A percentile compares a stretch with the other conserved stretches of the same genome.
Evolutionary conservation across 2,113 vertebrate species (phyloP).

Genomic region (Cnemophilus loriae): DNA sequence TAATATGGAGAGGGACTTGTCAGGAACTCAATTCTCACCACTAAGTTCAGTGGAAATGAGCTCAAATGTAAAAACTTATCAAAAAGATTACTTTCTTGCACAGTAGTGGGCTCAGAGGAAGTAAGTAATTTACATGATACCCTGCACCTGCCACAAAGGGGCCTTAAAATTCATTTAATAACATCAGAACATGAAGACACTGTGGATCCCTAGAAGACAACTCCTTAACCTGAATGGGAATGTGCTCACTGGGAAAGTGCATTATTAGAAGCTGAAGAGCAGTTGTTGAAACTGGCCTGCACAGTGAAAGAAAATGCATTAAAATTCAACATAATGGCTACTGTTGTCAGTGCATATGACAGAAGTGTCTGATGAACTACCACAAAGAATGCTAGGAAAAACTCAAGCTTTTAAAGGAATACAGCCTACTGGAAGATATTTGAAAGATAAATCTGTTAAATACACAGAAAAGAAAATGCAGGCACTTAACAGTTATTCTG

Average conservation of each 20-base stretch:
- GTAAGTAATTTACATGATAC: background rate
- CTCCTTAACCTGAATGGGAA: background rate
- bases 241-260: accelerated
- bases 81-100: background rate
- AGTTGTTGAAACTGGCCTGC: background rate
- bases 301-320: background rate
- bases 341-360: background rate
- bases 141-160: background rate
- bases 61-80: background rate
- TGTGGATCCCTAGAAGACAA: background rate
- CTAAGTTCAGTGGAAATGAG: background rate
- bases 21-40: background rate
- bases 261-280: background rate
- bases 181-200: background rate
- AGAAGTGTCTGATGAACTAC: background rate
- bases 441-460: background rate
- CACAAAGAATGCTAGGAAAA: background rate
- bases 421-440: background rate
- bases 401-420: background rate
- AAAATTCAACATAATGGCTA: background rate
- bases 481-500: background rate
- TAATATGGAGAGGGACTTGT: background rate
- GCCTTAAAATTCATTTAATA: background rate
- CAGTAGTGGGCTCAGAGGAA: background rate
- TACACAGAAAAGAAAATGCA: background rate